Percentiles rank a stretch among this genome's conserved stretches.
phyloP scores from a whole-genome alignment of 2,113 vertebrate genomes.

The Rana temporaria region DNA sequence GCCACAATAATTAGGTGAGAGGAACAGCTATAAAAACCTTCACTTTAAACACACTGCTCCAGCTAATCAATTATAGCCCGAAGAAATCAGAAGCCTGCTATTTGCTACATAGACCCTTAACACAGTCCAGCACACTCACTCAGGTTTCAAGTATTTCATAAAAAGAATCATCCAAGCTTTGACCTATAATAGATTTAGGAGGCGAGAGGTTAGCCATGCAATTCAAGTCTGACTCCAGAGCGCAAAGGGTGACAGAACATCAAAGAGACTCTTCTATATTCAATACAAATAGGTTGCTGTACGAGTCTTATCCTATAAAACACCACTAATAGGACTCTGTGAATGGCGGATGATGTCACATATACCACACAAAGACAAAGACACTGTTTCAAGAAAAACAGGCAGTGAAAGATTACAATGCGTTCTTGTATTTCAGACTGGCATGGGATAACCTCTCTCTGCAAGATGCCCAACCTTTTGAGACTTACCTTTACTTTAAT shows the following conservation, averaged over 20 bases:
- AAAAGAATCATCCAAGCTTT: constrained; percentile 17
- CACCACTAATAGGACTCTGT: constrained; percentile 5
- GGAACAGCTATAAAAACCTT: constrained; percentile 4
- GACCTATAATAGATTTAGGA: constrained; percentile 45
- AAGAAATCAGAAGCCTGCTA: constrained; percentile 43
- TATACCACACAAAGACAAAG: constrained; percentile 17
- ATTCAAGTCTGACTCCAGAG: constrained; percentile 23
- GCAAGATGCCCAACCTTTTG: background rate
- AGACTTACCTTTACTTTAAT: constrained; percentile 13
- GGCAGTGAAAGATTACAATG: constrained; percentile 1
- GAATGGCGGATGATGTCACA: background rate
- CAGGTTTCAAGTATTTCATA: constrained; percentile 37
- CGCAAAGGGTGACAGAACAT: constrained; percentile 13
- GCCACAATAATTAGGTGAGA: constrained; percentile 40
- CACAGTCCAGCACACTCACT: constrained; percentile 21
- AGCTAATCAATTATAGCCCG: constrained; percentile 43
- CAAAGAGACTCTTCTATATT: constrained; percentile 17
- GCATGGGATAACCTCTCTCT: constrained; percentile 2
- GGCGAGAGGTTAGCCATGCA: constrained; percentile 30
- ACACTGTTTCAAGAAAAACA: background rate
- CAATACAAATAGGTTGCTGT: constrained; percentile 17
- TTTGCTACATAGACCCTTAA: background rate
- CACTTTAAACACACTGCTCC: constrained; percentile 30
- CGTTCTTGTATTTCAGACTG: background rate
- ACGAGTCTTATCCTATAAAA: background rate